Evolutionary conservation across 2,113 vertebrate species (phyloP), one percentile per base, ranked within the genome.

Genomic region (Ardeotis arabs): DNA sequence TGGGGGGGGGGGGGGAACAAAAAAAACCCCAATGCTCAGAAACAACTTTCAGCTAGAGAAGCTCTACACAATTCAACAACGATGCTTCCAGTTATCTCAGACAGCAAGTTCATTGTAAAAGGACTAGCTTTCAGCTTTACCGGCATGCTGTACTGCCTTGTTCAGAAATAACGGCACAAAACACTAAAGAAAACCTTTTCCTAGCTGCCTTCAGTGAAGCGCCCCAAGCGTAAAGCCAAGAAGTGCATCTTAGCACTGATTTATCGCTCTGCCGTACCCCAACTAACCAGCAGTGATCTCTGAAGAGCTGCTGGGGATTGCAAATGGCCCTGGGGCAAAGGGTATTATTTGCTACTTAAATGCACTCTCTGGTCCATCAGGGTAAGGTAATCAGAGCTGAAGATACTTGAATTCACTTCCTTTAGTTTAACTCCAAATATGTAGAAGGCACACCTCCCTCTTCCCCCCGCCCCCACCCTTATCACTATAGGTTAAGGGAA

Each of bases 391-490:
- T 1, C 70, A 22, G 17, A 89, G 31, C 19, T 27, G 10, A 70
- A 70, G 23, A 58, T 13, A 72, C 10, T n/a, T 45, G 72, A 33
- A 76, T 56, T 70, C 12, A 45, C 82, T 68, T 67, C 72, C 52
- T 83, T 31, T 3, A 69, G 41, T 44, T 53, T n/a, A 89, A 82
- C 31, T 49, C 20, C 4, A 8, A 4, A 14, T 1, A 2, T 3
- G 9, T 20, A 35, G 70, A 70, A 92, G 52, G 41, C 33, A 90
- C 63, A 18, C 2, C 18, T 19, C 29, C 10, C 4, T 6, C 24
- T 21, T 20, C 17, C 7, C 5, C 4, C 21, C 11, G 5, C 14
- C 4, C 3, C 9, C 29, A 3, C 49, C 4, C 15, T 11, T 17
- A 55, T 27, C 39, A 14, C 52, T 27, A 6, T 12, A 7, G 4